Base-by-base conservation (phyloP, 1,140 invertebrate species). In the Bilobella aurantiaca region DNA sequence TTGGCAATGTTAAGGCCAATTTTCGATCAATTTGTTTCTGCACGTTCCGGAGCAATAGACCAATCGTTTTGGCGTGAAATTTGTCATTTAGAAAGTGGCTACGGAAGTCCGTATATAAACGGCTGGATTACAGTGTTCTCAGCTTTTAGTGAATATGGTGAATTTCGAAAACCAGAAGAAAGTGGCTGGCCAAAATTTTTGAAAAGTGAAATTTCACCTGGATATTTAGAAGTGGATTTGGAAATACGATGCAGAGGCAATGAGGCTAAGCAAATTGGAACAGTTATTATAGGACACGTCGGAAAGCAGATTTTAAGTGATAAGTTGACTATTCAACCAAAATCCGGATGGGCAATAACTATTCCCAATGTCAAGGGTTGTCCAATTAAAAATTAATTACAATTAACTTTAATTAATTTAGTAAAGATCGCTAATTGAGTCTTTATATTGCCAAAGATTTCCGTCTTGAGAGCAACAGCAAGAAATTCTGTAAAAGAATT, bases 51-150 rank as follows among this genome's bases (percentile, higher is more conserved):
- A 32, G 46, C 47, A 31, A 42, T 62, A 1, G 64, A 66, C 29
- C 8, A 12, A 5, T 67, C 61, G 63, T 67, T 67, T 53, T 67
- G 66, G 66, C 18, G 23, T 27, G 25, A 31, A 2, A 67, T 67
- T 34, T 57, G 29, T 64, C 32, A 67, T 31, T 37, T 47, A 14
- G n/a, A 59, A 25, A 21, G 8, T 21, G 56, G 56, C 2, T 59
- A 27, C 32, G 61, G 57, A 3, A 0, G 28, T 1, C 1, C 32
- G 0, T 3, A 46, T 2, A 25, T 67, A 23, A 42, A 23, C 25
- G 66, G 66, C 25, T 68, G 66, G 66, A 68, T 68, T 21, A 68
- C 62, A 12, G 62, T 29, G 0, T 68, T 68, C 23, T 21, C 12
- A 1, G 28, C 25, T 31, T 64, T 68, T 21, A 16, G 53, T 14